Percentiles rank a stretch among this genome's conserved stretches.
phyloP scores from a whole-genome alignment of 2,888 invertebrate species.

The Alviniconcha strummeri region DNA sequence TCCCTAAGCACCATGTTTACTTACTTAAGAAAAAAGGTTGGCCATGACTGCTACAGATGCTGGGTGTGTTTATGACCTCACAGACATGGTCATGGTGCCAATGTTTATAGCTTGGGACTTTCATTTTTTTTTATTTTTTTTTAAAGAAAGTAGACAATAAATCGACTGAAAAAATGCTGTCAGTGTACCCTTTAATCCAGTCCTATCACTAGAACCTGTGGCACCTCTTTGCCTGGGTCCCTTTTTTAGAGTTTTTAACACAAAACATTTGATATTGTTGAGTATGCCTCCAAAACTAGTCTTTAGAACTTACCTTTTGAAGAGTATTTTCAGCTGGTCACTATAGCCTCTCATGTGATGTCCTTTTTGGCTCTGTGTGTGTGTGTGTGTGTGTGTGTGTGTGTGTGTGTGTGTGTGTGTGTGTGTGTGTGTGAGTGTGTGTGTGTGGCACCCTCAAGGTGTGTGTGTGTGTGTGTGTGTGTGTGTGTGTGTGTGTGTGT shows the following conservation, averaged over 20 bases:
- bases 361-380: not conserved
- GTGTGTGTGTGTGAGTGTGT: conserved; percentile 22
- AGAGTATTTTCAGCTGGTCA: not conserved
- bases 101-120: too few species aligned
- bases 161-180: too few species aligned
- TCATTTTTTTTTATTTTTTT: too few species aligned
- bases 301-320: not conserved
- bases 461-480: conserved; percentile 4
- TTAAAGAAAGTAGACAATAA: too few species aligned
- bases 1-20: too few species aligned
- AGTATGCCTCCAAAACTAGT: not conserved
- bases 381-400: conserved; percentile 10
- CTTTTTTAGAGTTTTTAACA: not conserved
- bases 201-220: too few species aligned
- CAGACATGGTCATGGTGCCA: too few species aligned
- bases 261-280: not conserved
- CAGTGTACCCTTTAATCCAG: too few species aligned
- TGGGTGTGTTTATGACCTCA: too few species aligned
- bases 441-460: conserved; percentile 22
- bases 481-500: not conserved
- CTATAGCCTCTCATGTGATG: not conserved
- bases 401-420: conserved; percentile 31
- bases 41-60: too few species aligned
- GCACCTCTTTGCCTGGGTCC: not conserved
- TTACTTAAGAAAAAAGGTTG: too few species aligned